Evolutionary conservation across 2,113 vertebrate genomes (phyloP).

Genomic region (Haemorhous mexicanus): DNA sequence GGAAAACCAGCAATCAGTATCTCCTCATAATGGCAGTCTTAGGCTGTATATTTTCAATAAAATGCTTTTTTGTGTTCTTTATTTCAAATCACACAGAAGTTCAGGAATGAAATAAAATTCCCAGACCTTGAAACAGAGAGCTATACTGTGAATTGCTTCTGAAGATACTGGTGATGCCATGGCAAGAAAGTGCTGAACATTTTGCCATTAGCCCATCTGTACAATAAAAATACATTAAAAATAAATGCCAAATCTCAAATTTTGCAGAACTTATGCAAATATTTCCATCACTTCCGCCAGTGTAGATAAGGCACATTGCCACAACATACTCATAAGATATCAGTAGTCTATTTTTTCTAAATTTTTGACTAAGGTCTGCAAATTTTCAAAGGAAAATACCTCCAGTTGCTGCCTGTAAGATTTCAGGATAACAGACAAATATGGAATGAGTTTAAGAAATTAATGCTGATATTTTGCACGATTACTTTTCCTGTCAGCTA

Average conservation of each 20-base stretch:
- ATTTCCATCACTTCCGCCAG: neutral
- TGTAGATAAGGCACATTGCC: neutral
- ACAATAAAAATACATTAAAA: neutral
- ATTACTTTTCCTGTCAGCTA: neutral
- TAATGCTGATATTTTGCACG: neutral
- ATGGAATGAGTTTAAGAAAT: neutral
- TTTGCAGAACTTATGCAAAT: neutral
- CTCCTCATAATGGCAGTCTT: neutral
- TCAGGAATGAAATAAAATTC: neutral
- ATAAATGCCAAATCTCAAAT: neutral
- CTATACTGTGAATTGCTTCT: neutral
- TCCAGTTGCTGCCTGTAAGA: neutral
- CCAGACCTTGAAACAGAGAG: neutral
- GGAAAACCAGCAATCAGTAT: neutral
- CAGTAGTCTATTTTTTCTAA: neutral
- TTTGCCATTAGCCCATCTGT: neutral
- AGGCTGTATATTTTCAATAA: neutral
- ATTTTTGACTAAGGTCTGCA: neutral
- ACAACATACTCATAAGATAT: neutral
- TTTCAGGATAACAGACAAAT: neutral
- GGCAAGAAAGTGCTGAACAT: neutral
- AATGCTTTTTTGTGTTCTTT: neutral
- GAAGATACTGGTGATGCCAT: neutral
- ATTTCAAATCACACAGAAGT: neutral
- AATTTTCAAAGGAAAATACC: neutral